Evolutionary conservation across 2,888 invertebrate genomes (phyloP), one percentile per base, ranked within the genome.

Genomic region (Drosophila antonietae): DNA sequence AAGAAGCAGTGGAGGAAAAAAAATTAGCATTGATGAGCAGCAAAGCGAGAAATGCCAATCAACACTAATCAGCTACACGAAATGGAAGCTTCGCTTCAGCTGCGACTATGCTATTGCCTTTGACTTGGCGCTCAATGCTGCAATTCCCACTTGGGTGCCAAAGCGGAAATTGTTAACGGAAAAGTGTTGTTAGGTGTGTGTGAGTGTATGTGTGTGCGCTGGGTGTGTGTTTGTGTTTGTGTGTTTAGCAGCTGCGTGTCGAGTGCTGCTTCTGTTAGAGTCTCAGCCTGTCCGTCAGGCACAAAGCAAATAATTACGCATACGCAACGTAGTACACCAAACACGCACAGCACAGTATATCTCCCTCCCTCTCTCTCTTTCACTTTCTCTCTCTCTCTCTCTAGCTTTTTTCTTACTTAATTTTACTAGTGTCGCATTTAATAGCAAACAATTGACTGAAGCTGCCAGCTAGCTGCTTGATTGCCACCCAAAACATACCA

Each of bases 41-140:
- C 81, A 89, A 84, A 81, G 89, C 89, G 83, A 88, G 78, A 89
- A 90, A 89, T 88, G 86, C 90, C 90, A 90, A 90, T 90, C 90
- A 89, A 83, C 89, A 89, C 89, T 90, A 90, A 90, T 90, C 90
- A 90, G 80, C 73, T 6, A 33, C 51, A 51, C 67, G 47, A 46
- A 37, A 52, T 59, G 60, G 68, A 66, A 60, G 71, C 77, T 68
- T 60, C 37, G 23, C 35, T 15, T 14, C 39, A 37, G 31, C 31
- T 41, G 56, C 43, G 56, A 20, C 7, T 49, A 41, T 39, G 35
- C 56, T 18, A 8, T 35, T 20, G 33, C 51, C 47, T 56, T 65
- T 56, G 67, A 52, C 69, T 84, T 44, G 44, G 56, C 76, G 71
- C 71, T 80, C 69, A 74, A 75, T 77, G 81, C 78, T 83, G 82